phyloP scores from a whole-genome alignment of 30 jellyfish, hydroid and myxozoan genomes.

The Aurelia sp. region DNA sequence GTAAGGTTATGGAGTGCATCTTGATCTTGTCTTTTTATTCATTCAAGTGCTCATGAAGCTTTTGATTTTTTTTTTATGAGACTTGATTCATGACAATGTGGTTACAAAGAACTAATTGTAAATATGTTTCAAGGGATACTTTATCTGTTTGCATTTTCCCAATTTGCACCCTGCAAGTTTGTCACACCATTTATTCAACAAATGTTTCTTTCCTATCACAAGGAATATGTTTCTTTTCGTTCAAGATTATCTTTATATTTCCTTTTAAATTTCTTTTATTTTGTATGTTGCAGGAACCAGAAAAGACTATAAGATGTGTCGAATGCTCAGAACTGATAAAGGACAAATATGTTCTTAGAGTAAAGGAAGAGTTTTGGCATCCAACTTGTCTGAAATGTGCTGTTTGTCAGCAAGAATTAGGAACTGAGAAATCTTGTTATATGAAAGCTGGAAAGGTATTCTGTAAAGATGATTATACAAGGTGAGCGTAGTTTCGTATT shows the following conservation, averaged over 20 bases:
- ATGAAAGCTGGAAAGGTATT: conserved; percentile 65
- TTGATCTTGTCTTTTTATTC: not conserved
- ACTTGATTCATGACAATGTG: no score
- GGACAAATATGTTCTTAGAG: conserved; percentile 62
- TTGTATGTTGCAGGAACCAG: conserved; percentile 27
- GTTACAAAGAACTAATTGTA: no score
- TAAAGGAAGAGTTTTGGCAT: conserved; percentile 67
- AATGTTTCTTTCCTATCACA: no score
- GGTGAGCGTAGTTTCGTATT: conserved; percentile 1
- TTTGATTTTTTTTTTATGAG: no score
- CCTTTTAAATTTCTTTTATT: not conserved
- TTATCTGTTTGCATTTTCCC: no score
- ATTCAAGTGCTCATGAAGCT: no score
- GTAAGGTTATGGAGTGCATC: not conserved
- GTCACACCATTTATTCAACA: no score
- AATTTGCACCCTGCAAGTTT: no score
- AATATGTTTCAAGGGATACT: no score
- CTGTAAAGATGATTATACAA: conserved; percentile 70
- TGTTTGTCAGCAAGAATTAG: conserved; percentile 59
- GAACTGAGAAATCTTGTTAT: conserved; percentile 41
- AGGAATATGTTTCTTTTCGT: no score
- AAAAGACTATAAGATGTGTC: conserved; percentile 27
- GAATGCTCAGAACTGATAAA: conserved; percentile 54
- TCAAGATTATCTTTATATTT: not conserved
- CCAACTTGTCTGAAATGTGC: conserved; percentile 72